phyloP scores from a whole-genome alignment of 2,888 invertebrate species.

The Gortyna flavago region DNA sequence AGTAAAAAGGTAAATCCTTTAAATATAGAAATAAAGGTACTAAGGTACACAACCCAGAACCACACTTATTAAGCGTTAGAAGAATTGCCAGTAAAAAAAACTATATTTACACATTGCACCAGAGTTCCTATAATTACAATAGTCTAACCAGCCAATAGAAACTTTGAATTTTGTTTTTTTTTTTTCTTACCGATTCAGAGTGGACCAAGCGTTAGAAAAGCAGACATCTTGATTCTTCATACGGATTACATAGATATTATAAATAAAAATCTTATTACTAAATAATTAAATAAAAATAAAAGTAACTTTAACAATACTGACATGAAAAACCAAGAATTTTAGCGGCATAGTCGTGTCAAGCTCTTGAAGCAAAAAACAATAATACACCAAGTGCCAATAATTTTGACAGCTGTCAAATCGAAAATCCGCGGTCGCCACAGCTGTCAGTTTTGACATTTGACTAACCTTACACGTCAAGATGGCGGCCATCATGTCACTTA shows the following conservation, averaged over 20 bases:
- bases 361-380: constrained; percentile 50
- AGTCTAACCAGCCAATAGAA: constrained; percentile 25
- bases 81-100: constrained; percentile 28
- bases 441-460: constrained; percentile 79
- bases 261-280: background rate
- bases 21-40: constrained; percentile 14
- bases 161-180: constrained; percentile 11
- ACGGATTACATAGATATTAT: constrained; percentile 29
- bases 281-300: background rate
- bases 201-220: constrained; percentile 54
- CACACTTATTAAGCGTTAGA: constrained; percentile 49
- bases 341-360: constrained; percentile 59
- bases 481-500: constrained; percentile 83
- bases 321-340: constrained; percentile 60
- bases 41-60: constrained; percentile 30
- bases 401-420: constrained; percentile 70
- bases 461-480: constrained; percentile 87
- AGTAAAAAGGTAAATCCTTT: background rate
- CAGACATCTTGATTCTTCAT: constrained; percentile 58
- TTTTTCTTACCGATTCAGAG: constrained; percentile 25
- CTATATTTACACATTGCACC: constrained; percentile 51
- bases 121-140: constrained; percentile 12
- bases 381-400: constrained; percentile 63
- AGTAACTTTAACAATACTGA: constrained; percentile 4
- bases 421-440: constrained; percentile 64